Conservation (phyloP, 2,113 vertebrate genomes). For the Megaceryle maxima region DNA sequence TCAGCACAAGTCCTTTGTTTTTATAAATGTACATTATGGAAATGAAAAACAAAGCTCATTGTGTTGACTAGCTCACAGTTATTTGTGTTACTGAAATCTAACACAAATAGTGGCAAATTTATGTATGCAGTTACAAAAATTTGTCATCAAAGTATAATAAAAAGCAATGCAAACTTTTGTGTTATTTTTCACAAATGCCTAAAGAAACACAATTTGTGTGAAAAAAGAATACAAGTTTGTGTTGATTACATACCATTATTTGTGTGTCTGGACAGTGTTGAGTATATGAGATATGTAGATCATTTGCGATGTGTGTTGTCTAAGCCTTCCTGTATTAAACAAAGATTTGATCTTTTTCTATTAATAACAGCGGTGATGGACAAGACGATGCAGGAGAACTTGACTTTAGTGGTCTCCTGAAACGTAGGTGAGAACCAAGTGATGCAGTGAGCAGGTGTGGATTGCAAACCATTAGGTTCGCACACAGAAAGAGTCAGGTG, state of each 20-base stretch:
- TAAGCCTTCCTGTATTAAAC: slow-evolving; percentile 74
- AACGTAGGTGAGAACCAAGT: slow-evolving; percentile 97
- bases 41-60: slow-evolving; percentile 74
- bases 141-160: slow-evolving; percentile 51
- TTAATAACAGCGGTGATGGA: slow-evolving; percentile 97
- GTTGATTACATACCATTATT: slow-evolving; percentile 60
- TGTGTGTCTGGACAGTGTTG: slow-evolving; percentile 59
- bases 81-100: slow-evolving; percentile 76
- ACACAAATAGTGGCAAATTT: slow-evolving; percentile 77
- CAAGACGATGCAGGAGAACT: slow-evolving; percentile 99
- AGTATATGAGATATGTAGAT: slow-evolving; percentile 52
- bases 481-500: slow-evolving; percentile 63
- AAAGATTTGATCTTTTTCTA: slow-evolving; percentile 89
- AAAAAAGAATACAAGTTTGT: slow-evolving; percentile 77
- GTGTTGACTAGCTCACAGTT: slow-evolving; percentile 57
- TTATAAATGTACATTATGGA: neutral
- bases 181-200: slow-evolving; percentile 78
- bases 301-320: slow-evolving; percentile 66
- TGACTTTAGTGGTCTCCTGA: slow-evolving; percentile 99
- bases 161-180: slow-evolving; percentile 67
- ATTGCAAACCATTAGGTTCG: slow-evolving; percentile 63
- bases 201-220: slow-evolving; percentile 68
- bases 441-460: slow-evolving; percentile 69
- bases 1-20: slow-evolving; percentile 79
- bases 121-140: slow-evolving; percentile 63